phyloP scores from a whole-genome alignment of 2,797 vertebrate genomes.

The Pseudomugil tenellus region DNA sequence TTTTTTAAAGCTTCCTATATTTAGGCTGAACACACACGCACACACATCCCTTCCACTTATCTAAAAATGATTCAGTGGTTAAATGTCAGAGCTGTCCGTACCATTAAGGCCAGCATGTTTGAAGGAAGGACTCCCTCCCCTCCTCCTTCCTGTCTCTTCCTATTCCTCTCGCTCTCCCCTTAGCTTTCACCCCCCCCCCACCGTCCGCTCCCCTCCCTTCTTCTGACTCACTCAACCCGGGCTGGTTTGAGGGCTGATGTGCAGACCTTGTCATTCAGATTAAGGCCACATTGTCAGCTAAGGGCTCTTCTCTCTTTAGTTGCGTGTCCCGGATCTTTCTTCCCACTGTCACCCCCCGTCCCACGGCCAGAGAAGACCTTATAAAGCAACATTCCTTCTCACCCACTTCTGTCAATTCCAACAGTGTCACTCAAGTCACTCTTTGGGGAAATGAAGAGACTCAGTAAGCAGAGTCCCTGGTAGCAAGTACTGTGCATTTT shows the following conservation, averaged over 20 bases:
- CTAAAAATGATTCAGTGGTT: constrained; percentile 77
- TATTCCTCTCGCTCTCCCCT: constrained; percentile 75
- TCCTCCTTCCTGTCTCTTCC: constrained; percentile 66
- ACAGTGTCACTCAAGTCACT: constrained; percentile 74
- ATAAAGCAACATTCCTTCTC: constrained; percentile 75
- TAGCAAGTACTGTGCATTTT: constrained; percentile 73
- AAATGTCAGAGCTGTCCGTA: constrained; percentile 78
- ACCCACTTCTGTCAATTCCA: constrained; percentile 86
- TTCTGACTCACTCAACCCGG: constrained; percentile 20
- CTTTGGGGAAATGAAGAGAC: constrained; percentile 65
- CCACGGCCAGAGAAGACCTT: constrained; percentile 77
- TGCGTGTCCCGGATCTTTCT: constrained; percentile 67
- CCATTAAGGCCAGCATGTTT: constrained; percentile 88
- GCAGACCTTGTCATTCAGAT: constrained; percentile 90
- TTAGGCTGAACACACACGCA: constrained; percentile 25
- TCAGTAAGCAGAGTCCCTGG: constrained; percentile 46
- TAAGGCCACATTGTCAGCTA: constrained; percentile 89
- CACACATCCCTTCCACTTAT: constrained; percentile 53
- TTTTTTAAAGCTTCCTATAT: constrained; percentile 37
- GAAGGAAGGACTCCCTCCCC: constrained; percentile 74
- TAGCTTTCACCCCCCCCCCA: constrained; percentile 80
- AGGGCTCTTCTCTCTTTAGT: constrained; percentile 74
- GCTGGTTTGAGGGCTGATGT: constrained; percentile 74
- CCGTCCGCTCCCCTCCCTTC: constrained; percentile 77
- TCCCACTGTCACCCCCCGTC: constrained; percentile 67